Conservation (phyloP, 1,140 invertebrate species). For the Camponotus vicinus region DNA sequence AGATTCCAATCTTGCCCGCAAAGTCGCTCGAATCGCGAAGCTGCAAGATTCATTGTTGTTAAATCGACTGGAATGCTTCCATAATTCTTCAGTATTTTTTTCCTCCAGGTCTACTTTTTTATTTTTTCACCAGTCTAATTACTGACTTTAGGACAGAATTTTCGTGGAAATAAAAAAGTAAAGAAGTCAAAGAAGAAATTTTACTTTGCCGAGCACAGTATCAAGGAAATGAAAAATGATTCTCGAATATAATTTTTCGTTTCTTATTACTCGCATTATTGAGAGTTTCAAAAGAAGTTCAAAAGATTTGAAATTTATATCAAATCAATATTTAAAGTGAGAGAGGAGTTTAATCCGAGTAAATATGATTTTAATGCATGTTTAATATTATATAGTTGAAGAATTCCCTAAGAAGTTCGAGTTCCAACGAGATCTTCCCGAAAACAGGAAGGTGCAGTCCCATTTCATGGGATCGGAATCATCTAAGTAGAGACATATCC, state of each 20-base stretch:
- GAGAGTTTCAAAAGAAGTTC: not conserved
- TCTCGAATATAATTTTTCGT: not conserved
- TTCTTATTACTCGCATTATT: not conserved
- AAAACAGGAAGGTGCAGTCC: conserved; percentile 33
- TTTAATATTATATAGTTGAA: conserved; percentile 24
- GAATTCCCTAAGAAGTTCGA: conserved; percentile 8
- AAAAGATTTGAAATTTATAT: conserved; percentile 40
- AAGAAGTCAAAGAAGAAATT: not conserved
- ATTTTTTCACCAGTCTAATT: conserved; percentile 7
- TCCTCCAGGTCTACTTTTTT: not conserved
- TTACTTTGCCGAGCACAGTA: not conserved
- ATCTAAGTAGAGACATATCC: conserved; percentile 34
- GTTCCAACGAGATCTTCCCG: conserved; percentile 17
- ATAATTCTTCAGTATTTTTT: conserved; percentile 1
- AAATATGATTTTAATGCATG: conserved; percentile 42
- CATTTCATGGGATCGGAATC: conserved; percentile 9
- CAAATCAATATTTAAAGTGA: not conserved
- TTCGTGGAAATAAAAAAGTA: not conserved
- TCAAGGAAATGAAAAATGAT: not conserved
- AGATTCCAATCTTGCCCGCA: conserved; percentile 8
- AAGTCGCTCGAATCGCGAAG: not conserved
- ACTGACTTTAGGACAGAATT: not conserved
- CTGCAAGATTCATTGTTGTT: not conserved
- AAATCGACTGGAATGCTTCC: conserved; percentile 12
- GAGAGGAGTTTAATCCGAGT: conserved; percentile 54